Evolutionary conservation across 2,113 vertebrate genomes (phyloP).

Genomic region (Helogale parvula): DNA sequence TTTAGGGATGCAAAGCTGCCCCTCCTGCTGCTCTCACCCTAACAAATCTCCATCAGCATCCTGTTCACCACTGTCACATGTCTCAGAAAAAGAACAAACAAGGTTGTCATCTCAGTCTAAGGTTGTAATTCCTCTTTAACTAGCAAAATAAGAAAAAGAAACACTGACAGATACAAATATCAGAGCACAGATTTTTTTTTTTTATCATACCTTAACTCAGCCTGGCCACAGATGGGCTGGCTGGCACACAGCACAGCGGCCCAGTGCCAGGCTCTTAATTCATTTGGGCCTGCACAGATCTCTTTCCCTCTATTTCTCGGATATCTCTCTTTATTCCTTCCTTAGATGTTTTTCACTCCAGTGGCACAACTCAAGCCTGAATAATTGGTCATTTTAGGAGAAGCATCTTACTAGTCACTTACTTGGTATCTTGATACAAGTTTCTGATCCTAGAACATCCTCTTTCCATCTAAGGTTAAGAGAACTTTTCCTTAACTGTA

Average conservation of each 20-base stretch:
- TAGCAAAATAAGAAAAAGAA: background rate
- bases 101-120: background rate
- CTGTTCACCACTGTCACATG: background rate
- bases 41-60: background rate
- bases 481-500: background rate
- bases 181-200: background rate
- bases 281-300: background rate
- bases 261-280: background rate
- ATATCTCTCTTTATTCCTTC: background rate
- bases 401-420: background rate
- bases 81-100: background rate
- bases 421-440: background rate
- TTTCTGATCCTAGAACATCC: background rate
- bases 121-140: background rate
- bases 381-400: constrained; percentile 29
- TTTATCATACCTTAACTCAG: background rate
- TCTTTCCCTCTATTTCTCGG: background rate
- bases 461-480: constrained; percentile 49
- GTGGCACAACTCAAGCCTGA: background rate
- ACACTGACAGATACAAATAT: background rate
- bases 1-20: background rate
- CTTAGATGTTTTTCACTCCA: background rate
- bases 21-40: too few relatives aligned
- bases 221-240: background rate
- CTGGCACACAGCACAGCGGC: background rate